These are phyloP conservation scores for Choristoneura fumiferana DNA, from an alignment of 1,140 invertebrate genomes.

Conservation along the genomic window DNA sequence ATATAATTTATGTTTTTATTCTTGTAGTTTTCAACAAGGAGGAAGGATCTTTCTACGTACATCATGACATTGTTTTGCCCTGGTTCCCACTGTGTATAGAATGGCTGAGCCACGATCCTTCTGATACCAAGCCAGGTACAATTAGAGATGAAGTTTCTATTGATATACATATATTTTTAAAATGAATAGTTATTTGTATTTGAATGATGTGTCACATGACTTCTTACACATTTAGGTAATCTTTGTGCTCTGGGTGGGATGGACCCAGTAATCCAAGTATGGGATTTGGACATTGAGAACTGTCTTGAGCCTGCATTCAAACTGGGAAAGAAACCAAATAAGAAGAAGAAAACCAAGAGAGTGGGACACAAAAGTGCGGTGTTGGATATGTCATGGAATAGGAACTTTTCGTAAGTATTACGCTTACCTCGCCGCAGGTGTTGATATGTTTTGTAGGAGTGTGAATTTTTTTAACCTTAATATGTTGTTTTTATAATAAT, in stretches of 20 bases:
- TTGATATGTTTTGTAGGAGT: too few relatives aligned
- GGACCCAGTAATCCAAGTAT: slow-evolving; percentile 94
- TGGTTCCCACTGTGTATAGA: slow-evolving; percentile 94
- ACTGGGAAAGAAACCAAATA: slow-evolving; percentile 88
- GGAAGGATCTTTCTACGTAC: slow-evolving; percentile 93
- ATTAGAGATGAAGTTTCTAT: too few relatives aligned
- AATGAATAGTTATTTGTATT: too few relatives aligned
- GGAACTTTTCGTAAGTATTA: slow-evolving; percentile 78
- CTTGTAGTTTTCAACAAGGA: slow-evolving; percentile 94
- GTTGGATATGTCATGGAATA: slow-evolving; percentile 95
- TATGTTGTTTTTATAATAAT: too few relatives aligned
- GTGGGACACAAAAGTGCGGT: slow-evolving; percentile 95
- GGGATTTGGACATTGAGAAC: slow-evolving; percentile 97
- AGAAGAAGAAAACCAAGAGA: slow-evolving; percentile 82
- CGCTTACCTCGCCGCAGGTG: too few relatives aligned
- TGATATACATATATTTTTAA: too few relatives aligned
- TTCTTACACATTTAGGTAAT: slow-evolving; percentile 80
- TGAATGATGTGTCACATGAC: too few relatives aligned
- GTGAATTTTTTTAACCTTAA: too few relatives aligned
- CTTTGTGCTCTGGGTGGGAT: slow-evolving; percentile 95
- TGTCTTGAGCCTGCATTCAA: slow-evolving; percentile 91
- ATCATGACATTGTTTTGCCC: slow-evolving; percentile 94
- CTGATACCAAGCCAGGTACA: slow-evolving; percentile 81
- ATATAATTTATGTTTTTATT: too few relatives aligned
- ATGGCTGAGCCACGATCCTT: slow-evolving; percentile 92